These are phyloP conservation scores for Orius laevigatus DNA, from an alignment of 1,140 invertebrate genomes.

Conservation along the genomic window DNA sequence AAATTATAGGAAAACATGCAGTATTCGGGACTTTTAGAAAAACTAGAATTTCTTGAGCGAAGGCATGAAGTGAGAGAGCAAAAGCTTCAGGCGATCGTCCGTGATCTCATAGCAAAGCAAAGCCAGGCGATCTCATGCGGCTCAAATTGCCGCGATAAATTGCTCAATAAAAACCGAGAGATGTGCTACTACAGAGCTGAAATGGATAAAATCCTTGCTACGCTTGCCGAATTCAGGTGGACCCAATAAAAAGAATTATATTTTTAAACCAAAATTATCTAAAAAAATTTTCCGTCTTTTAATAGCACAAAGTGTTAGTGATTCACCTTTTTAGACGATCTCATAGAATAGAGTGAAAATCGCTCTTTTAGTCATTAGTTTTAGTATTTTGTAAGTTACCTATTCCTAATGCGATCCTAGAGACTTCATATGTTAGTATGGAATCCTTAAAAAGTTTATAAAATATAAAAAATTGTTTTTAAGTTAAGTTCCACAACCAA, in stretches of 20 bases:
- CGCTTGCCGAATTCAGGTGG: constrained; percentile 27
- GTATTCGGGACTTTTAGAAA: constrained; percentile 29
- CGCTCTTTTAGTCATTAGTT: too few relatives aligned
- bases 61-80: constrained; percentile 33
- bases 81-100: constrained; percentile 31
- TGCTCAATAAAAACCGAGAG: constrained; percentile 27
- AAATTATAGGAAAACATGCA: constrained; percentile 27
- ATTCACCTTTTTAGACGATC: too few relatives aligned
- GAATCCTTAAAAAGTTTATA: too few relatives aligned
- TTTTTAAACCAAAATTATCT: too few relatives aligned
- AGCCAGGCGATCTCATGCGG: constrained; percentile 26
- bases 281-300: too few relatives aligned
- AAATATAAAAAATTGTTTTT: too few relatives aligned
- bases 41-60: constrained; percentile 30
- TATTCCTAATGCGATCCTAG: too few relatives aligned
- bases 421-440: too few relatives aligned
- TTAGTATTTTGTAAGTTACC: too few relatives aligned
- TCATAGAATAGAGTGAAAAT: too few relatives aligned
- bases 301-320: too few relatives aligned
- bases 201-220: constrained; percentile 31
- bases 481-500: too few relatives aligned
- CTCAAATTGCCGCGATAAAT: constrained; percentile 21
- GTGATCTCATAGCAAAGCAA: constrained; percentile 26
- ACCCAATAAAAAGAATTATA: constrained; percentile 6
- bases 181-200: constrained; percentile 33